phyloP scores from a whole-genome alignment of 2,113 vertebrate species.

The Tylochromis polylepis region DNA sequence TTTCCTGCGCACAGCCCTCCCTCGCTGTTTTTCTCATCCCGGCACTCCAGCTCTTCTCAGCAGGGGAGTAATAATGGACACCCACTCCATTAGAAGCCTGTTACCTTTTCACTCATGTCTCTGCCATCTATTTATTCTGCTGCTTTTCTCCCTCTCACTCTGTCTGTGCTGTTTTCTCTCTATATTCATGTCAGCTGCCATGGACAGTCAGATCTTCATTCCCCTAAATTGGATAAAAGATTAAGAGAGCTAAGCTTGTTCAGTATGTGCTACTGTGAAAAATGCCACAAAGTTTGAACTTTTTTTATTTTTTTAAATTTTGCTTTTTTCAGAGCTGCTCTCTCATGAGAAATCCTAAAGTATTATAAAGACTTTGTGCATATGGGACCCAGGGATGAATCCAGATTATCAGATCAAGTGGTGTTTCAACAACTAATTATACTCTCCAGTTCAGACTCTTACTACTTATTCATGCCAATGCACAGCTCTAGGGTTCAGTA shows the following conservation, averaged over 20 bases:
- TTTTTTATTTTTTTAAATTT: neutral
- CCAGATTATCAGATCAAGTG: slow-evolving; percentile 20
- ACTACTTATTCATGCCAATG: neutral
- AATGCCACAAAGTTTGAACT: slow-evolving; percentile 19
- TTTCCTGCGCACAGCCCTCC: neutral
- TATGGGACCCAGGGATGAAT: slow-evolving; percentile 24
- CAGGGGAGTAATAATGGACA: slow-evolving; percentile 48
- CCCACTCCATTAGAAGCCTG: slow-evolving; percentile 49
- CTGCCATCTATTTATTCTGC: slow-evolving; percentile 34
- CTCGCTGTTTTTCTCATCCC: slow-evolving; percentile 1
- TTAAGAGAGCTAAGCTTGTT: slow-evolving; percentile 40
- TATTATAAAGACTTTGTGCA: neutral
- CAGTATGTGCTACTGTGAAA: slow-evolving; percentile 15
- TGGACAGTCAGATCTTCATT: slow-evolving; percentile 29
- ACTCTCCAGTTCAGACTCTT: neutral
- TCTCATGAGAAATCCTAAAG: neutral
- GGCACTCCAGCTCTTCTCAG: slow-evolving; percentile 30
- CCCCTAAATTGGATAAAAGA: slow-evolving; percentile 52
- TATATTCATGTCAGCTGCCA: slow-evolving; percentile 7
- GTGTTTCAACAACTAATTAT: slow-evolving; percentile 30
- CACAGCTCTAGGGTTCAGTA: neutral
- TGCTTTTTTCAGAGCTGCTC: neutral
- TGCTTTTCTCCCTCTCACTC: neutral
- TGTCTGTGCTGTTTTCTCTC: slow-evolving; percentile 11
- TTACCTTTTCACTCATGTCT: slow-evolving; percentile 25